Evolutionary conservation across 2,113 vertebrate genomes (phyloP).

Genomic region (Sula dactylatra): DNA sequence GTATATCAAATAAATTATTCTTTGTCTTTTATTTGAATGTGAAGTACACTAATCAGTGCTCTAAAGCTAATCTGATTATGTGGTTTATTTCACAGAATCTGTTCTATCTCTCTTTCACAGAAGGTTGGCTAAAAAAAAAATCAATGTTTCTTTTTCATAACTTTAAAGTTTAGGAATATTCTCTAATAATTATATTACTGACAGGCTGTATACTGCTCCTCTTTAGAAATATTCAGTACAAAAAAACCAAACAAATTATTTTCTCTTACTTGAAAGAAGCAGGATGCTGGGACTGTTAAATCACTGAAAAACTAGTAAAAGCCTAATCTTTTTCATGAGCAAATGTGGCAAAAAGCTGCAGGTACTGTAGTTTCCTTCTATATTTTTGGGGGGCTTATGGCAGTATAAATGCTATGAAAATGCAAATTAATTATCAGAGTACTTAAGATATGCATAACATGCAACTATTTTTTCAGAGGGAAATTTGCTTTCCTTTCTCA

Average conservation of each 20-base stretch:
- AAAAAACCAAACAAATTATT: not conserved
- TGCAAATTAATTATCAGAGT: constrained; percentile 11
- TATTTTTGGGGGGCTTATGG: not conserved
- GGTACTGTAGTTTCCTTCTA: not conserved
- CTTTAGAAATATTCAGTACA: not conserved
- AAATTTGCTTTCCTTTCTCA: not conserved
- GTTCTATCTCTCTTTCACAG: not conserved
- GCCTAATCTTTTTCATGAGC: not conserved
- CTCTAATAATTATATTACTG: constrained; percentile 22
- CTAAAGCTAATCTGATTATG: constrained; percentile 62
- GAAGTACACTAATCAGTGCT: constrained; percentile 43
- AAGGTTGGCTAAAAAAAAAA: not conserved
- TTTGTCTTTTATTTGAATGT: constrained; percentile 12
- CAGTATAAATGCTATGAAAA: constrained; percentile 2
- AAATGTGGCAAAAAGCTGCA: constrained; percentile 6
- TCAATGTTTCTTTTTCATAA: not conserved
- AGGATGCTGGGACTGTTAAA: not conserved
- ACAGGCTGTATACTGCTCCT: not conserved
- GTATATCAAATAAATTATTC: constrained; percentile 20
- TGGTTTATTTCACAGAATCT: constrained; percentile 25
- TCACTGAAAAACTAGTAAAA: constrained; percentile 28
- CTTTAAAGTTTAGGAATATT: constrained; percentile 6
- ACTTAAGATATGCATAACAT: not conserved
- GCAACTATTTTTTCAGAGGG: not conserved
- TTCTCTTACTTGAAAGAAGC: not conserved